Percentiles rank a stretch among this genome's conserved stretches.
Conservation (phyloP, 1,140 invertebrate species). For the Phymorhynchus buccinoides region DNA sequence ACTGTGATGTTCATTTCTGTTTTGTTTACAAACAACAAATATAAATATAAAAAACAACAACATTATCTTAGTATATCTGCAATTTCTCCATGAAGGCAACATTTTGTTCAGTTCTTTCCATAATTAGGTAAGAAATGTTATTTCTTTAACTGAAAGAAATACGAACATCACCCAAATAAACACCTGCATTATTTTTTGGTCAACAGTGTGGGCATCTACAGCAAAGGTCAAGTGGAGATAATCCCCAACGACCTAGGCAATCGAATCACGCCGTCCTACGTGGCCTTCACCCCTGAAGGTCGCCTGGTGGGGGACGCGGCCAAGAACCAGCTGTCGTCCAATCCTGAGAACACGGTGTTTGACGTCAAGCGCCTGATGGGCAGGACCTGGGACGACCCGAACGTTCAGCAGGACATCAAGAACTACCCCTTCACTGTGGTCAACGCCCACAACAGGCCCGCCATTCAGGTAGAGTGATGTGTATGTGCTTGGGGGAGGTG, state of each 20-base stretch:
- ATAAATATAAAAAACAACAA: no score
- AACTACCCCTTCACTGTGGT: conserved; percentile 93
- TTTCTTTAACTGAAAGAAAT: no score
- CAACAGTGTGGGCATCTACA: conserved; percentile 95
- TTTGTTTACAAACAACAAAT: no score
- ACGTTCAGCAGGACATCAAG: conserved; percentile 94
- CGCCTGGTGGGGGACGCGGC: conserved; percentile 97
- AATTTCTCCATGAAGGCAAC: no score
- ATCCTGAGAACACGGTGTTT: conserved; percentile 97
- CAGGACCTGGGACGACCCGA: conserved; percentile 89
- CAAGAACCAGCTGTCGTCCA: conserved; percentile 97
- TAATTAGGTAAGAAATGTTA: no score
- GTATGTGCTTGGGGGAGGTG: conserved; percentile 71
- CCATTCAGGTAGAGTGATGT: conserved; percentile 79
- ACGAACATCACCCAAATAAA: no score
- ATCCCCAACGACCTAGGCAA: conserved; percentile 99
- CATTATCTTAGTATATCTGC: background rate
- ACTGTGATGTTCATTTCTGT: no score
- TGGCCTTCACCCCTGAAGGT: conserved; percentile 95
- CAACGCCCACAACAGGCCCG: conserved; percentile 87
- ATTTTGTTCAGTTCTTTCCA: no score
- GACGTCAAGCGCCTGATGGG: conserved; percentile 97
- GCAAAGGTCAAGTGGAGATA: conserved; percentile 98
- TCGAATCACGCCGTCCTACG: conserved; percentile 97
- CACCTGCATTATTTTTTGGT: no score